Conservation (phyloP, 1,140 invertebrate species). For the Leguminivora glycinivorella region DNA sequence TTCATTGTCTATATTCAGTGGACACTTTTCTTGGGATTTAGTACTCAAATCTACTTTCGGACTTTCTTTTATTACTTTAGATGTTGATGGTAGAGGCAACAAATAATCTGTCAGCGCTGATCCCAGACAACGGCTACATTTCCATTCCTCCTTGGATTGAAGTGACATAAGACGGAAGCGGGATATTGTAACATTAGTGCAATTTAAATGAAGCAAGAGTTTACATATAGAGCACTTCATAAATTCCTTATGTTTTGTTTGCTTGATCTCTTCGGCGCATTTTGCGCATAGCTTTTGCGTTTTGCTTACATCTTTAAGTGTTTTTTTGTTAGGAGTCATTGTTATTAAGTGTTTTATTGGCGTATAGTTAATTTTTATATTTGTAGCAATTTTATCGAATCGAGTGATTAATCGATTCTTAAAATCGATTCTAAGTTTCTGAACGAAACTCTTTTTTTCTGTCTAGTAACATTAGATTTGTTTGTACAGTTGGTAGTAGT, state of each 20-base stretch:
- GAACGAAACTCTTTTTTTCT: neutral
- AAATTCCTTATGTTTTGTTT: neutral
- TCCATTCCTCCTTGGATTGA: too few species aligned
- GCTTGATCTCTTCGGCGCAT: neutral
- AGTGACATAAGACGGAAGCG: neutral
- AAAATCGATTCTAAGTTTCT: neutral
- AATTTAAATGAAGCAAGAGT: neutral
- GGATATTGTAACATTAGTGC: conserved; percentile 2
- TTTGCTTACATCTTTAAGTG: neutral
- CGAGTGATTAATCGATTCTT: neutral
- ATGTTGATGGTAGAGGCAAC: neutral
- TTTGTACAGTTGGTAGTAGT: neutral
- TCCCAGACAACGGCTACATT: neutral
- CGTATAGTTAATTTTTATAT: too few species aligned
- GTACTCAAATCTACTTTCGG: neutral
- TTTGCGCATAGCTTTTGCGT: neutral
- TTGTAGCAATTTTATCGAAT: neutral
- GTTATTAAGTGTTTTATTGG: neutral
- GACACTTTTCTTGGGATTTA: neutral
- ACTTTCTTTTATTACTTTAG: neutral
- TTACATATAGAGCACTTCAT: too few species aligned
- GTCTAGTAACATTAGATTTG: neutral
- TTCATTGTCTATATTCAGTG: neutral
- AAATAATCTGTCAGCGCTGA: neutral
- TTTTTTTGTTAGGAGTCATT: neutral